Base-by-base conservation (phyloP, 2,113 vertebrate genomes). In the Anas platyrhynchos region DNA sequence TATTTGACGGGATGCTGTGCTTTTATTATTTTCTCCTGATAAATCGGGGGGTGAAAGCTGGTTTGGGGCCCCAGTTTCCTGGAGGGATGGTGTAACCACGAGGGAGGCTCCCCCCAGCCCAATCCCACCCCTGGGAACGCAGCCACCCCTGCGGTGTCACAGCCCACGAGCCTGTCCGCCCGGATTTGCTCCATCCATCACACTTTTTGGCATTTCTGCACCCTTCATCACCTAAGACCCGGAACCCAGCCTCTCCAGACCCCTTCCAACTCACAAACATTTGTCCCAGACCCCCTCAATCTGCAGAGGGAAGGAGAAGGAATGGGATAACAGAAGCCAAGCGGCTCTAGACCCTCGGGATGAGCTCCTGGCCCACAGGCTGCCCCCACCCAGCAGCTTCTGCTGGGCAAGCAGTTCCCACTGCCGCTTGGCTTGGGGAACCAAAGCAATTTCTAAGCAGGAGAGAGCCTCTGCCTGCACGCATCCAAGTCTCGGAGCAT, bases 11-110 rank as follows among this genome's bases (percentile, higher is more conserved):
- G 88, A 94, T n/a, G 87, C 26, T 68, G 77, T 29, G 95, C 21
- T 95, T 93, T 93, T 74, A 25, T 96, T 94, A 80, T 76, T 91
- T 61, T 81, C 86, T 91, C 36, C 43, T 83, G 75, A 58, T 83
- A 79, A 44, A 17, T 56, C 32, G 0, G 5, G 21, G 31, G 29
- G 18, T 68, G 75, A 68, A 77, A 86, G 50, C 31, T 56, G 31
- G 4, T 73, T 83, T 68, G 52, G 65, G 36, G 36, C 6, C 2
- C 3, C 9, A 38, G 1, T 26, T 50, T 36, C 63, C 54, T 46
- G 21, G 31, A 59, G 43, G 61, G 48, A 15, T 34, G 22, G n/a
- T 16, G 1, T 2, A 69, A 74, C 65, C 34, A 46, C 8, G 72
- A 88, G 46, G 38, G 55, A 69, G 11, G 50, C 26, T 14, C 3